A percentile compares a stretch with the other conserved stretches of the same genome.
These are phyloP conservation scores for Netta rufina DNA, from an alignment of 2,797 vertebrate species.

Conservation along the genomic window DNA sequence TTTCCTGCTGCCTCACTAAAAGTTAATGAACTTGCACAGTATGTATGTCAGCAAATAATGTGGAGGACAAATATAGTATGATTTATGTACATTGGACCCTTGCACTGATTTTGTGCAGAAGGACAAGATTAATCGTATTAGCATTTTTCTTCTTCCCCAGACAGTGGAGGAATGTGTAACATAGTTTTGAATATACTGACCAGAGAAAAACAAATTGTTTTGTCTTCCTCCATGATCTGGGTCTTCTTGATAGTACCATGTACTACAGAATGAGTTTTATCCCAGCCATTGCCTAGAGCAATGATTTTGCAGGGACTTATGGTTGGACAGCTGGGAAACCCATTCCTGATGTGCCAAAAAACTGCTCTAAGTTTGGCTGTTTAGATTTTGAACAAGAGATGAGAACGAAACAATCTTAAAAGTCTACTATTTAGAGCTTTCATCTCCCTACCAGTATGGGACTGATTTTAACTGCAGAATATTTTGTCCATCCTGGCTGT, in stretches of 20 bases:
- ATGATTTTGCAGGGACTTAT: background rate
- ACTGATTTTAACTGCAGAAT: background rate
- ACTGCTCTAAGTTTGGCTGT: background rate
- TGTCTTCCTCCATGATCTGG: background rate
- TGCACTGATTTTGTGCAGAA: background rate
- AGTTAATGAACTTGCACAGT: background rate
- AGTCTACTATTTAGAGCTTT: background rate
- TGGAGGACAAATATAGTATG: background rate
- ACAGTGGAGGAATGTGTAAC: background rate
- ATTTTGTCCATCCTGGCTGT: background rate
- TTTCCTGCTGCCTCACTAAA: background rate
- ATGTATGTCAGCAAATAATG: constrained; percentile 22
- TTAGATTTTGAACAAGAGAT: background rate
- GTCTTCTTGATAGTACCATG: background rate
- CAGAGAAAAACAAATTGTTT: background rate
- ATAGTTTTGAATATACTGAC: background rate
- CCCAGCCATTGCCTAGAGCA: background rate
- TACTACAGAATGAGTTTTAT: background rate
- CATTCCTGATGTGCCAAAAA: background rate
- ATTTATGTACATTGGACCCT: background rate
- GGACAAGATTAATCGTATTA: background rate
- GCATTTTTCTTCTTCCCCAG: background rate
- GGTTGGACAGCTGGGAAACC: background rate
- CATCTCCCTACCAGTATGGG: background rate
- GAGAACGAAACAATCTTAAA: background rate